Evolutionary conservation across 1,140 invertebrate genomes (phyloP), one percentile per base, ranked within the genome.

Genomic region (Frieseomelitta varia): DNA sequence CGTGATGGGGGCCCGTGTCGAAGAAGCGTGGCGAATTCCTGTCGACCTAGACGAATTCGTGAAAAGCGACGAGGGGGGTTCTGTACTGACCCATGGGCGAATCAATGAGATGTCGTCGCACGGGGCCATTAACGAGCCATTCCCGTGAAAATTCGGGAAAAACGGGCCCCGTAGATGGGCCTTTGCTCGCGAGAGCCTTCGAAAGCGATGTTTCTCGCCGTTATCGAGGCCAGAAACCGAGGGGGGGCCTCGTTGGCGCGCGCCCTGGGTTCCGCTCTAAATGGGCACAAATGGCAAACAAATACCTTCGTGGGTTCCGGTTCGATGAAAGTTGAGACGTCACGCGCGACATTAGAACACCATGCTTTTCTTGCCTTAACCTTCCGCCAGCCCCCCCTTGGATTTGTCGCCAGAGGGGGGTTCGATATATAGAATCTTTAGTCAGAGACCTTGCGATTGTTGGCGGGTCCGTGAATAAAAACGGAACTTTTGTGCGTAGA

Each of bases 41-140:
- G 91, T 92, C 91, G 88, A 94, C 91, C 91, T 90, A 91, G 93
- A 92, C 92, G 92, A 93, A 94, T 92, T 85, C 86, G 87, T 92
- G 86, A 91, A 93, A 87, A 91, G 82, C 85, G n/a, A 77, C 81
- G 34, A 53, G 74, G 81, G 81, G 67, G 80, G 67, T 47, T n/a
- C 51, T 19, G 47, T 53, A 27, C n/a, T 24, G 53, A 10, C 19
- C 34, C n/a, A n/a, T n/a, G 30, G n/a, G 30, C 27, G 68, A 84
- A 56, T 84, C n/a, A 84, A 84, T 56, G 69, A n/a, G 39, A 47
- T 6, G 39, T 47, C 81, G 4, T 21, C 39, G 39, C 14, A 61
- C 24, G 47, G 39, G 39, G 39, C 75, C 78, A 71, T 69, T 55
- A 65, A 30, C 34, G n/a, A 34, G 58, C 24, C 39, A 47, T 47